These are phyloP conservation scores for Spisula solida DNA, from an alignment of 2,888 invertebrate genomes.

Conservation along the genomic window DNA sequence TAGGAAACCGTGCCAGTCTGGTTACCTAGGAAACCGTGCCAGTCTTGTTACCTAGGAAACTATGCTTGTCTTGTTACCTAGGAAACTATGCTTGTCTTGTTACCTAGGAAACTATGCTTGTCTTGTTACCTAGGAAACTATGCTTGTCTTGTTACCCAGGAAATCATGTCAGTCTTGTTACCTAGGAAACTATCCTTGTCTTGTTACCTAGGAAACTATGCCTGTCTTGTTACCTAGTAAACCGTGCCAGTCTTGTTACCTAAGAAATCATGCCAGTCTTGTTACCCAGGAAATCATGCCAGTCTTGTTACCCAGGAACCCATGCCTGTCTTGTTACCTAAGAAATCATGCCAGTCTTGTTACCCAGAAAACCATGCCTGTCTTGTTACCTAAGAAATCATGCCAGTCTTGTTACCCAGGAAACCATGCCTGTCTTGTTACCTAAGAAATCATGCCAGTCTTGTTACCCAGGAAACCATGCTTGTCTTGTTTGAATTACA, in stretches of 20 bases:
- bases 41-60: background rate
- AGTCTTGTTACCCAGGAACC: background rate
- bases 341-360: background rate
- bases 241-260: background rate
- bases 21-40: background rate
- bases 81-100: background rate
- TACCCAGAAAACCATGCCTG: background rate
- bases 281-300: background rate
- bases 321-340: too few species aligned
- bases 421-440: background rate
- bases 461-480: background rate
- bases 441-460: background rate
- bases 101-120: background rate
- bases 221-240: too few species aligned
- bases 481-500: too few species aligned
- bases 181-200: background rate
- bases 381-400: too few species aligned
- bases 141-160: background rate
- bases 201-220: background rate
- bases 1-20: background rate
- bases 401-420: background rate
- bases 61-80: too few species aligned
- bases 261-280: background rate
- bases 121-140: too few species aligned
- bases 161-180: background rate